Base-by-base conservation (phyloP, 2,113 vertebrate genomes). In the Glaucomys volans region DNA sequence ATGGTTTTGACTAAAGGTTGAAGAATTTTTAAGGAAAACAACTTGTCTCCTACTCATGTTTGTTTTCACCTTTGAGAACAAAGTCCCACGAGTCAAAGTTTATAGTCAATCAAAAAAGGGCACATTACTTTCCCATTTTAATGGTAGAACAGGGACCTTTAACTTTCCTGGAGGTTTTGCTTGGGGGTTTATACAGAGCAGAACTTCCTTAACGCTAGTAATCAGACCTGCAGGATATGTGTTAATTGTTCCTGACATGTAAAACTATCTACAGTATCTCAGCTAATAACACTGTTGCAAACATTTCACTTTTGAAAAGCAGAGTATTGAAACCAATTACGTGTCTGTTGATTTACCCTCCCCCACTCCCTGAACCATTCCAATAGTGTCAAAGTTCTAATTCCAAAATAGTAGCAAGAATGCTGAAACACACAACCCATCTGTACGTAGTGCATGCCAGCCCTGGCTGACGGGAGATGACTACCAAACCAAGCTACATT, bases 201-300 rank as follows among this genome's bases (percentile, higher is more conserved):
- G 97, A 98, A 98, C 98, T 98, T 98, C 98, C 98, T 98, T 98
- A 97, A 98, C 90, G 32, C 96, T 97, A 90, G 98, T 98, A 98
- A 98, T 98, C 98, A 98, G 97, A 95, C 98, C 97, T 96, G 97
- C 97, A 98, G 98, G 98, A 98, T 97, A 98, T 0, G 91, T 98
- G 98, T 98, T 98, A 98, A 98, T 98, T 98, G 98, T 97, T 97
- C 97, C 95, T 96, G 97, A 98, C 97, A 96, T 97, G 96, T 90
- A 97, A 97, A 98, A 98, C 98, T 98, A 98, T 98, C 98, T 98
- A 91, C 96, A 76, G 95, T 98, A 98, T 95, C 97, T 96, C 97
- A 97, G 91, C 89, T 97, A 98, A 98, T 98, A 98, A 98, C 57
- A 67, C 87, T 75, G 72, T 14, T 62, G 66, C 95, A 98, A 95